These are phyloP conservation scores for Drosophila carrolli DNA, from an alignment of 1,140 invertebrate species.

Conservation along the genomic window DNA sequence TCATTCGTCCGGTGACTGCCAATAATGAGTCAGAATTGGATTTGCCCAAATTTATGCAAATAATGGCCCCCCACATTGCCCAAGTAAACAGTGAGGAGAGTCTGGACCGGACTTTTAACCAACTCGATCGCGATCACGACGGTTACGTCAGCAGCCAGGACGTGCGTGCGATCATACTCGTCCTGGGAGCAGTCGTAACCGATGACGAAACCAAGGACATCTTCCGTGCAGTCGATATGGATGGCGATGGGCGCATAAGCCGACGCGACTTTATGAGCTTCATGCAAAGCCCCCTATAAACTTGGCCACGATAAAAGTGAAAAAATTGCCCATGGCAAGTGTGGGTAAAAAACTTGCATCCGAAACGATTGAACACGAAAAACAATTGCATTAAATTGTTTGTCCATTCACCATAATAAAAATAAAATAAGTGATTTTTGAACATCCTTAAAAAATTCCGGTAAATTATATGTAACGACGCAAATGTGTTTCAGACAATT, in stretches of 20 bases:
- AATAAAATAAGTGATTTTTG: too few relatives aligned
- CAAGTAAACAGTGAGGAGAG: slow-evolving; percentile 26
- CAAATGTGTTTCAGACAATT: too few relatives aligned
- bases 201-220: slow-evolving; percentile 34
- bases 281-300: slow-evolving; percentile 28
- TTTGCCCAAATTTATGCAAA: slow-evolving; percentile 1
- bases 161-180: slow-evolving; percentile 25
- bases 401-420: too few relatives aligned
- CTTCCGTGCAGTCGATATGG: slow-evolving; percentile 19
- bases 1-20: slow-evolving; percentile 9
- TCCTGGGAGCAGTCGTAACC: slow-evolving; percentile 23
- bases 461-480: too few relatives aligned
- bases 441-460: too few relatives aligned
- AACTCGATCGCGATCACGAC: slow-evolving; percentile 31
- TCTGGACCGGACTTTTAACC: slow-evolving; percentile 18
- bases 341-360: slow-evolving; percentile 6
- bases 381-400: neutral
- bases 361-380: neutral
- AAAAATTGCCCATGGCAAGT: slow-evolving; percentile 55
- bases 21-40: neutral
- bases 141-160: slow-evolving; percentile 40
- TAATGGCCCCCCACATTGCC: slow-evolving; percentile 26
- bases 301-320: slow-evolving; percentile 46
- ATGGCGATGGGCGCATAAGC: slow-evolving; percentile 14
- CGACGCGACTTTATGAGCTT: slow-evolving; percentile 39